Conservation (phyloP, 2,797 vertebrate genomes). For the Ptychadena robeensis region DNA sequence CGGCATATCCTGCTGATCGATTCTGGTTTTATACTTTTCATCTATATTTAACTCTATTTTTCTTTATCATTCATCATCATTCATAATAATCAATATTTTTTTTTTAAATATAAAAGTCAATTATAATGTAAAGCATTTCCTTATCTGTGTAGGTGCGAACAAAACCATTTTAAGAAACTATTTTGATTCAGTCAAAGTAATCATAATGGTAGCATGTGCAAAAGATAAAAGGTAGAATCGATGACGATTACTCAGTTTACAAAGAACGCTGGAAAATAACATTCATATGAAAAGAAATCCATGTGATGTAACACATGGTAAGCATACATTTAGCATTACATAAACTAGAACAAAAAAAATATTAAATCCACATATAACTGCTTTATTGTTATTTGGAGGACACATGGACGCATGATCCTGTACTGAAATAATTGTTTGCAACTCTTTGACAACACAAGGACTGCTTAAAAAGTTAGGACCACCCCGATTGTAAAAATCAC, state of each 20-base stretch:
- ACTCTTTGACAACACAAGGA: no score
- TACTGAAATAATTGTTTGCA: no score
- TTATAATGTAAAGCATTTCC: conserved; percentile 7
- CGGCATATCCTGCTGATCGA: no score
- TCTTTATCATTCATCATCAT: no score
- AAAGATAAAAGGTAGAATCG: conserved; percentile 28
- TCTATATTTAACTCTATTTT: no score
- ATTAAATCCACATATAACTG: conserved; percentile 8
- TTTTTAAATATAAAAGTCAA: no score
- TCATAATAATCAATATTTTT: no score
- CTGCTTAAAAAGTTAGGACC: no score
- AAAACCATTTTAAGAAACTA: not conserved
- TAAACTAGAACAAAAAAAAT: conserved; percentile 35
- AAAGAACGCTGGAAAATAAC: conserved; percentile 23
- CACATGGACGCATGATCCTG: no score
- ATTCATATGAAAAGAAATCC: conserved; percentile 5
- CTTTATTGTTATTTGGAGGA: no score
- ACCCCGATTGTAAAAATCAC: no score
- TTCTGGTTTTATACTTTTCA: no score
- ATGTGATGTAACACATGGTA: conserved; percentile 48
- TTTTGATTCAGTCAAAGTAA: not conserved
- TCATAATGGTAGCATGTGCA: not conserved
- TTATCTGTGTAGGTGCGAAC: not conserved
- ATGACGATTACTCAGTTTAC: conserved; percentile 9
- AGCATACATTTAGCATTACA: conserved; percentile 28